Conservation (phyloP, 2,888 invertebrate species). For the Melangyna quadrimaculata region DNA sequence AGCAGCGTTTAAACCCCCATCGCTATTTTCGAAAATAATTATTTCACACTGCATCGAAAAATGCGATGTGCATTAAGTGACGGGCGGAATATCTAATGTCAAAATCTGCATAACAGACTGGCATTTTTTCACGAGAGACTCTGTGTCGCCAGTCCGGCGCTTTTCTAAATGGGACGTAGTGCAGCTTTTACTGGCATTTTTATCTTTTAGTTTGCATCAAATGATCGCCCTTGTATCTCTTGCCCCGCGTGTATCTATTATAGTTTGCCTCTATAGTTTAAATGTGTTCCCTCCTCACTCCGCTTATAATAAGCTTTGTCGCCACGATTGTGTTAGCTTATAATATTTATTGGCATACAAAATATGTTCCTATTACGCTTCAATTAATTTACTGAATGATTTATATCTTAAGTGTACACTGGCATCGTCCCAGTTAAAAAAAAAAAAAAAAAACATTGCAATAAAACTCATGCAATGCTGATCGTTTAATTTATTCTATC, state of each 20-base stretch:
- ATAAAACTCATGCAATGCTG: conserved; percentile 6
- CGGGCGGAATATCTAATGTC: conserved; percentile 69
- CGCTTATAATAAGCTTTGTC: conserved; percentile 55
- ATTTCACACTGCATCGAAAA: conserved; percentile 63
- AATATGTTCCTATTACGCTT: conserved; percentile 67
- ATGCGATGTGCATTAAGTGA: conserved; percentile 64
- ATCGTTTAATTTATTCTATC: conserved; percentile 60
- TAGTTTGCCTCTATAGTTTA: neutral
- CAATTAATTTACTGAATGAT: conserved; percentile 70
- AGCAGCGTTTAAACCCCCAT: conserved; percentile 29
- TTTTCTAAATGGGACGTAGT: conserved; percentile 62
- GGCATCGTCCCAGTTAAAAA: conserved; percentile 19
- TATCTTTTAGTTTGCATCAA: conserved; percentile 58
- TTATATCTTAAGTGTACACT: conserved; percentile 58
- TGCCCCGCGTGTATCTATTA: neutral
- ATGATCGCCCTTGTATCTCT: neutral
- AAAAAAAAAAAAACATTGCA: conserved; percentile 3
- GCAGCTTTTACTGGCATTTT: conserved; percentile 40
- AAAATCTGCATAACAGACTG: conserved; percentile 71
- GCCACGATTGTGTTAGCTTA: conserved; percentile 51
- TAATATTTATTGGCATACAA: conserved; percentile 59
- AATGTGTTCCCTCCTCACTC: conserved; percentile 17
- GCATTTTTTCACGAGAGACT: conserved; percentile 69
- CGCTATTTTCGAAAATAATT: conserved; percentile 55
- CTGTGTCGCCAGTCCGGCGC: conserved; percentile 66